These are phyloP conservation scores for Gila robusta DNA, from an alignment of 2,797 vertebrate species.

Conservation along the genomic window DNA sequence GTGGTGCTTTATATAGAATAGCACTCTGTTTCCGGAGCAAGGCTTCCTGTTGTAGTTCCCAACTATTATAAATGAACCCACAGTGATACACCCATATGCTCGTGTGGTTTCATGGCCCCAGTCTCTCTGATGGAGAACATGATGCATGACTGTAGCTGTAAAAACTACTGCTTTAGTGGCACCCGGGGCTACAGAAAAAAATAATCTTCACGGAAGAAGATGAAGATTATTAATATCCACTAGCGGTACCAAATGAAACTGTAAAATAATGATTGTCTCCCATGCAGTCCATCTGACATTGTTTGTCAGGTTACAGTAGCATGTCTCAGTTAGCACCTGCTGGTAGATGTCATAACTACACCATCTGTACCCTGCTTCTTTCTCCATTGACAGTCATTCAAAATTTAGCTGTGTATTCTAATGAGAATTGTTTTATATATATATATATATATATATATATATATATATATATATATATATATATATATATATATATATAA, in stretches of 20 bases:
- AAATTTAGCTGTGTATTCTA: not conserved
- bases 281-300: not conserved
- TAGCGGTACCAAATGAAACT: conserved; percentile 4
- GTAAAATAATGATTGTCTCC: not conserved
- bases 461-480: no score
- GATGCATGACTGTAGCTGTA: conserved; percentile 13
- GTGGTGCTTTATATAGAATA: conserved; percentile 12
- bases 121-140: conserved; percentile 5
- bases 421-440: no score
- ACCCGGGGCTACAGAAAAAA: not conserved
- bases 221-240: conserved; percentile 1
- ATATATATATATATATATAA: no score
- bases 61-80: conserved; percentile 4
- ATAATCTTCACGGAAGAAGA: not conserved
- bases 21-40: not conserved
- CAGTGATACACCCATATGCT: conserved; percentile 7
- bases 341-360: conserved; percentile 6
- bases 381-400: not conserved
- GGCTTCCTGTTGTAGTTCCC: not conserved
- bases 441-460: no score
- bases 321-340: not conserved
- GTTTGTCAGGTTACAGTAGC: not conserved
- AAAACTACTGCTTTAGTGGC: conserved; percentile 17
- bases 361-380: not conserved
- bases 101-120: not conserved